Evolutionary conservation across 2,888 invertebrate genomes (phyloP).

Genomic region (Hydroisotoma schaefferi): DNA sequence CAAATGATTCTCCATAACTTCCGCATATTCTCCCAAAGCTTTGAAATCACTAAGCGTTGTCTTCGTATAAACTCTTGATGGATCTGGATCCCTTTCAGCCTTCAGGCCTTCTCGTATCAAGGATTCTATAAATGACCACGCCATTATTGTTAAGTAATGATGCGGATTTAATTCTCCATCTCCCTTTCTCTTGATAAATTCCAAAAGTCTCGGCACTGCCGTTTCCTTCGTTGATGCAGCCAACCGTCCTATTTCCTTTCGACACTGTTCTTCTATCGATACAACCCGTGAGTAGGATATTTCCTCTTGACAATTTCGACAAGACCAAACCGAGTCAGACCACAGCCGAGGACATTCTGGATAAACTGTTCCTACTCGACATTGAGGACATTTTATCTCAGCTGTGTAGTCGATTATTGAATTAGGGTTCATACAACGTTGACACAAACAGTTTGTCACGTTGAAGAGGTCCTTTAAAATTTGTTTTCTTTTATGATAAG

Average conservation of each 20-base stretch:
- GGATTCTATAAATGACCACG: conserved; percentile 43
- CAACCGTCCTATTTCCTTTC: conserved; percentile 11
- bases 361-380: conserved; percentile 32
- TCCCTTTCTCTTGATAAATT: conserved; percentile 27
- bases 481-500: conserved; percentile 28
- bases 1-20: conserved; percentile 39
- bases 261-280: conserved; percentile 19
- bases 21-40: conserved; percentile 33
- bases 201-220: conserved; percentile 13
- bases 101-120: conserved; percentile 27
- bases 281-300: conserved; percentile 27
- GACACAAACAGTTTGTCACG: conserved; percentile 37
- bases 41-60: conserved; percentile 33
- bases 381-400: conserved; percentile 37
- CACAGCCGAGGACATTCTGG: conserved; percentile 36
- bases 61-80: conserved; percentile 18
- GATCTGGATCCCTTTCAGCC: conserved; percentile 21
- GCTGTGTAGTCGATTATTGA: conserved; percentile 25
- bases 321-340: conserved; percentile 44
- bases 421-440: conserved; percentile 32
- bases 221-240: conserved; percentile 5
- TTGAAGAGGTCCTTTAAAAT: conserved; percentile 32
- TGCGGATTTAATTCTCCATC: conserved; percentile 30
- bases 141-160: conserved; percentile 38
- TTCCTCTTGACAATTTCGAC: conserved; percentile 41